A percentile compares a stretch with the other conserved stretches of the same genome.
Conservation (phyloP, 2,888 invertebrate genomes). For the Allolobophora icterica region DNA sequence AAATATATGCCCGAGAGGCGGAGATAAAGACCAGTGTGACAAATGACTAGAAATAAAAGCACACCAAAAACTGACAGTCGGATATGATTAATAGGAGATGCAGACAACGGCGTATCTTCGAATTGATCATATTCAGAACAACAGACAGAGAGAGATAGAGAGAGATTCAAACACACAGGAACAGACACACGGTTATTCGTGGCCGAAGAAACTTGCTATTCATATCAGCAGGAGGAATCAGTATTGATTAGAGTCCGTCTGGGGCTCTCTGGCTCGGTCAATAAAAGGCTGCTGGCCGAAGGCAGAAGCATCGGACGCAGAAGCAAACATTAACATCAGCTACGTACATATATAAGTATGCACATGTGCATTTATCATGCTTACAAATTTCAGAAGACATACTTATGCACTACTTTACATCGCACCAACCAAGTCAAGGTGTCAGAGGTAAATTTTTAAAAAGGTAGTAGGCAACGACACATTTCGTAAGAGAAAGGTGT, state of each 20-base stretch:
- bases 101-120: not conserved
- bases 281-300: not conserved
- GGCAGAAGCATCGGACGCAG: not conserved
- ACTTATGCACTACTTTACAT: not conserved
- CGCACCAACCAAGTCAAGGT: not conserved
- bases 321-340: not conserved
- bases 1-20: not conserved
- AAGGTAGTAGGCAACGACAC: not conserved
- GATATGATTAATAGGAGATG: not conserved
- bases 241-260: constrained; percentile 17
- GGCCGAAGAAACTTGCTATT: not conserved
- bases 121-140: not conserved
- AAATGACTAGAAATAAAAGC: not conserved
- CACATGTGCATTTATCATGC: no score
- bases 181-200: not conserved
- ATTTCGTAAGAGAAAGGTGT: no score
- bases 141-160: not conserved
- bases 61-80: not conserved
- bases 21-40: not conserved
- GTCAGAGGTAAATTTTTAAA: not conserved
- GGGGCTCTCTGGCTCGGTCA: not conserved
- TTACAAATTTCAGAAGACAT: not conserved
- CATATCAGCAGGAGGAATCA: constrained; percentile 1
- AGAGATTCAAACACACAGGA: not conserved
- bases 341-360: not conserved